These are phyloP conservation scores for Marcusenius ussheri DNA, from an alignment of 2,113 vertebrate species.

Conservation along the genomic window DNA sequence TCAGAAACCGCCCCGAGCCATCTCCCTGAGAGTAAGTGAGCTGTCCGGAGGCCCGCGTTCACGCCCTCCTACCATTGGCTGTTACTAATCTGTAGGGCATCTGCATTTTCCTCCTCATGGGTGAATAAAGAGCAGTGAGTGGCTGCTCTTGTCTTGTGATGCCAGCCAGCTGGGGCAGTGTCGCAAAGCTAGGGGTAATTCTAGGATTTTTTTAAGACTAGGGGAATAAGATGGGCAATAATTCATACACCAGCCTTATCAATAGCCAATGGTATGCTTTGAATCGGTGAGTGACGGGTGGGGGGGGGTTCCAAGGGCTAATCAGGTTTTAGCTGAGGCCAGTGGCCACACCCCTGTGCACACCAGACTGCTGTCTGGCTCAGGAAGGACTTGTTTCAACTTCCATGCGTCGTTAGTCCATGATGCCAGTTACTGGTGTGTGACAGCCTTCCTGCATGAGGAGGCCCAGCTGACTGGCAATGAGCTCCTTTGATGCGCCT, in stretches of 20 bases:
- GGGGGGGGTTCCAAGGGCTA: background rate
- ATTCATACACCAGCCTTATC: background rate
- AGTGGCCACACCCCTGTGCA: background rate
- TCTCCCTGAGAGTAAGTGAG: constrained; percentile 84
- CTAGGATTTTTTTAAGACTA: background rate
- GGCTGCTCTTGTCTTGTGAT: background rate
- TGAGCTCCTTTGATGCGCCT: background rate
- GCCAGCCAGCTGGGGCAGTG: background rate
- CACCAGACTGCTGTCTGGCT: background rate
- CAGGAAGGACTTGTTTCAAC: background rate
- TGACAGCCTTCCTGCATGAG: background rate
- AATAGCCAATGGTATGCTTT: background rate
- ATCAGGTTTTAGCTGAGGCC: background rate
- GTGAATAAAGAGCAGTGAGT: background rate
- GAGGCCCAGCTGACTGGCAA: background rate
- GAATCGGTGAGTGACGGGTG: background rate
- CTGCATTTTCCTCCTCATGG: background rate
- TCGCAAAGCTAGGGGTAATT: background rate
- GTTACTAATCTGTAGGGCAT: background rate
- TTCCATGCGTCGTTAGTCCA: background rate
- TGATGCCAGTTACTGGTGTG: background rate
- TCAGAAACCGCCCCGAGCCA: constrained; percentile 88
- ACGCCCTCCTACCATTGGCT: background rate
- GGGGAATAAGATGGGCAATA: background rate
- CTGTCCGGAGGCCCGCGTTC: background rate